Evolutionary conservation across 92 coral and sea anemone genomes (phyloP).

Genomic region (Epizoanthus rinbou): DNA sequence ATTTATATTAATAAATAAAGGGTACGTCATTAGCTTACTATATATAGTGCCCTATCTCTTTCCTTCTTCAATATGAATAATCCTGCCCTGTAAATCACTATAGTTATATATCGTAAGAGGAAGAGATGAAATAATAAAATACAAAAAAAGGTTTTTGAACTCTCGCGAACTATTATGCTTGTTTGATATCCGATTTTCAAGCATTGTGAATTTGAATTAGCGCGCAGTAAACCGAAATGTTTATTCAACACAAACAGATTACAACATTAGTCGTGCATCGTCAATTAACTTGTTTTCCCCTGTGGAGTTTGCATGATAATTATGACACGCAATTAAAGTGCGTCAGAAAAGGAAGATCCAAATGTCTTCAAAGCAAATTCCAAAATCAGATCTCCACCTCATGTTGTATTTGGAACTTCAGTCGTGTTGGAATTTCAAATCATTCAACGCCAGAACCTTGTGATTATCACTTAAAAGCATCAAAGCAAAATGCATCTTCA

Average conservation of each 20-base stretch:
- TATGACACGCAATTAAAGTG: not conserved
- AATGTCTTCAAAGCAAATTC: slow-evolving; percentile 16
- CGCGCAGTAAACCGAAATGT: slow-evolving; percentile 24
- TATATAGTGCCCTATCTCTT: too few species aligned
- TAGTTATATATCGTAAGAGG: too few species aligned
- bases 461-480: not conserved
- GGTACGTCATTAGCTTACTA: too few species aligned
- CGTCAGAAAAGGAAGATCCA: slow-evolving; percentile 10
- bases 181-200: slow-evolving; percentile 24
- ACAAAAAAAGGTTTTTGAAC: too few species aligned
- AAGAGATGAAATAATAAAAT: too few species aligned
- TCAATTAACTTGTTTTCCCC: slow-evolving; percentile 21
- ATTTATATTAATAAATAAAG: too few species aligned
- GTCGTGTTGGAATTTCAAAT: slow-evolving; percentile 23
- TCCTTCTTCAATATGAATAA: too few species aligned
- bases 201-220: slow-evolving; percentile 14
- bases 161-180: slow-evolving; percentile 12
- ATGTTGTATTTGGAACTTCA: slow-evolving; percentile 16
- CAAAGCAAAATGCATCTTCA: not conserved
- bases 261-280: slow-evolving; percentile 20
- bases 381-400: slow-evolving; percentile 17
- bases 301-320: slow-evolving; percentile 21
- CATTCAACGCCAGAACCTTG: slow-evolving; percentile 9
- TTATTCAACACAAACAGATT: slow-evolving; percentile 6
- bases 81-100: too few species aligned